phyloP scores from a whole-genome alignment of 2,797 vertebrate species.

The Tragopan temminckii region DNA sequence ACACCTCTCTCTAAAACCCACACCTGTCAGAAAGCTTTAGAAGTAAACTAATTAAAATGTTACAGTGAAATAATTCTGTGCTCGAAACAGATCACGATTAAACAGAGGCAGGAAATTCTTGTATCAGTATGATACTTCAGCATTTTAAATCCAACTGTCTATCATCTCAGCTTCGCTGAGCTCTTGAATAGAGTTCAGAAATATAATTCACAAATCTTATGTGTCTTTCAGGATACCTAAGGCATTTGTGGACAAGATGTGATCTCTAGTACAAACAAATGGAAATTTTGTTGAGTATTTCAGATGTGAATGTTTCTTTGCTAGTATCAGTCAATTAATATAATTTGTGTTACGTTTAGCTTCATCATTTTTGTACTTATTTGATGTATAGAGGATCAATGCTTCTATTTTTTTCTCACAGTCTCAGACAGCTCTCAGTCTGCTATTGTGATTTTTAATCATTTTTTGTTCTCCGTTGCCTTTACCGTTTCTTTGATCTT shows the following conservation, averaged over 20 bases:
- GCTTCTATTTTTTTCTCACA: neutral
- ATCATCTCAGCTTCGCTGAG: neutral
- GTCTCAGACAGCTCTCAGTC: neutral
- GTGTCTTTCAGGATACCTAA: neutral
- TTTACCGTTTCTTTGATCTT: conserved; percentile 40
- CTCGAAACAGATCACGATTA: neutral
- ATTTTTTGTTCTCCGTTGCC: neutral
- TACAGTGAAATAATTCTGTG: conserved; percentile 22
- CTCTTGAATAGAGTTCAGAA: neutral
- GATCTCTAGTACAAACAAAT: neutral
- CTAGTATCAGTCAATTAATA: neutral
- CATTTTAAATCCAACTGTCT: neutral
- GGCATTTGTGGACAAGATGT: neutral
- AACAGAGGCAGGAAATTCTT: neutral
- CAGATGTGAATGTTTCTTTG: neutral
- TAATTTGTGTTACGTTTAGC: neutral
- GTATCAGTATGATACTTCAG: neutral
- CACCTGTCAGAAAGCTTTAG: conserved; percentile 26
- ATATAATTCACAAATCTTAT: neutral
- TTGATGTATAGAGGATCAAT: neutral
- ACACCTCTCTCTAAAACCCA: neutral
- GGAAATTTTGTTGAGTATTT: neutral
- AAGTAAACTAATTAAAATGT: conserved; percentile 39
- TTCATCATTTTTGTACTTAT: neutral
- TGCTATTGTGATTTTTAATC: neutral